Conservation (phyloP, 2,113 vertebrate species). For the Willisornis vidua region DNA sequence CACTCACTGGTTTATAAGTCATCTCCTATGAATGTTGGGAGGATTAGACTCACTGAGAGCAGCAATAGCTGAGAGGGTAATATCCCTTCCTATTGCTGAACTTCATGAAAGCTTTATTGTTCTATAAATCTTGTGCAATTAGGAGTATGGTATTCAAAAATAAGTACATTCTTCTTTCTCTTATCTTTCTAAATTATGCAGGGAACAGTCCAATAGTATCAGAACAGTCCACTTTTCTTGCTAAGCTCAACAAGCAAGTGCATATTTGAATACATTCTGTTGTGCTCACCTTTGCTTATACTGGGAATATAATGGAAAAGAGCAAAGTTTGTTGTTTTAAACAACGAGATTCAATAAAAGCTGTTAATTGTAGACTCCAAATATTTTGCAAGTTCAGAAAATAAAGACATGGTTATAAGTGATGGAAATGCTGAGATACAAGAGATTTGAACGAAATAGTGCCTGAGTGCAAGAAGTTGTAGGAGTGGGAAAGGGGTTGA, state of each 20-base stretch:
- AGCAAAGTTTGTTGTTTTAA: too few species aligned
- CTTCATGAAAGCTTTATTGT: not conserved
- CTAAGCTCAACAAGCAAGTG: not conserved
- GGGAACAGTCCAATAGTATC: not conserved
- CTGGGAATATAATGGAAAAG: not conserved
- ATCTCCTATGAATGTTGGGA: not conserved
- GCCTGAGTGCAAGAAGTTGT: not conserved
- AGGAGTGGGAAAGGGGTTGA: not conserved
- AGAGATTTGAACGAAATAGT: not conserved
- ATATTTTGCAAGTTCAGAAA: not conserved
- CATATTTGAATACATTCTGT: not conserved
- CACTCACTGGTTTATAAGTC: not conserved
- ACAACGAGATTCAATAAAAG: not conserved
- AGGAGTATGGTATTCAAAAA: not conserved
- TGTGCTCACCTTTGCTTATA: not conserved
- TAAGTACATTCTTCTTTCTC: not conserved
- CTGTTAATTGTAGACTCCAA: not conserved
- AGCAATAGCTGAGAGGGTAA: not conserved
- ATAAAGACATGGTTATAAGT: not conserved
- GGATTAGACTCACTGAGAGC: not conserved
- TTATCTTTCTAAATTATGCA: not conserved
- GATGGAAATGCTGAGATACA: not conserved
- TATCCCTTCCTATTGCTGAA: not conserved
- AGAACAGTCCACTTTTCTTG: not conserved
- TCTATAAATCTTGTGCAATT: not conserved